phyloP scores from a whole-genome alignment of 1,140 invertebrate genomes.

The Drosophila subpulchrella region DNA sequence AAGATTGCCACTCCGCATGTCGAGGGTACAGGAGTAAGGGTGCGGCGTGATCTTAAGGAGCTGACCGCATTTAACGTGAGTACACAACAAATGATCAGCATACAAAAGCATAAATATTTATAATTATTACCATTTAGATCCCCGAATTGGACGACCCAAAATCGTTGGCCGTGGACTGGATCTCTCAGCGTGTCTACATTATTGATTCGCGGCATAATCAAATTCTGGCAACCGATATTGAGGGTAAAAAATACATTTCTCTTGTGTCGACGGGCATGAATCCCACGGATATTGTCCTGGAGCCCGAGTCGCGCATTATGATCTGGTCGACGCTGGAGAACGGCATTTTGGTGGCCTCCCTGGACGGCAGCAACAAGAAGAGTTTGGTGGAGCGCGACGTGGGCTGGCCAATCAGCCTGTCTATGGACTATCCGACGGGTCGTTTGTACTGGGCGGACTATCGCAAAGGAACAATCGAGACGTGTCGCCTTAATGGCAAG shows the following conservation, averaged over 20 bases:
- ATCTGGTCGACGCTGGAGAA: constrained; percentile 83
- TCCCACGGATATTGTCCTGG: constrained; percentile 88
- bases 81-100: not conserved
- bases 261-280: constrained; percentile 86
- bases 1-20: constrained; percentile 78
- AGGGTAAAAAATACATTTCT: constrained; percentile 86
- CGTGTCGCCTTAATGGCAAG: constrained; percentile 88
- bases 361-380: constrained; percentile 88
- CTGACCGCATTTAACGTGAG: constrained; percentile 79
- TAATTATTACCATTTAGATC: constrained; percentile 44
- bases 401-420: constrained; percentile 89
- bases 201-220: constrained; percentile 87
- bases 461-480: constrained; percentile 89
- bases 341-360: constrained; percentile 88
- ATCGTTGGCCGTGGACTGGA: constrained; percentile 92
- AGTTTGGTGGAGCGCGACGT: constrained; percentile 86
- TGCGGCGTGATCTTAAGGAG: constrained; percentile 76
- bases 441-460: constrained; percentile 92
- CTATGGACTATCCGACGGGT: constrained; percentile 88
- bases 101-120: not conserved
- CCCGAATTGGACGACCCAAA: constrained; percentile 86
- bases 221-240: constrained; percentile 87
- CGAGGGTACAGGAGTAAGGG: constrained; percentile 53
- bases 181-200: constrained; percentile 90
- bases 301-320: constrained; percentile 86